phyloP scores from a whole-genome alignment of 2,888 invertebrate species.

The Pollenia griseotomentosa region DNA sequence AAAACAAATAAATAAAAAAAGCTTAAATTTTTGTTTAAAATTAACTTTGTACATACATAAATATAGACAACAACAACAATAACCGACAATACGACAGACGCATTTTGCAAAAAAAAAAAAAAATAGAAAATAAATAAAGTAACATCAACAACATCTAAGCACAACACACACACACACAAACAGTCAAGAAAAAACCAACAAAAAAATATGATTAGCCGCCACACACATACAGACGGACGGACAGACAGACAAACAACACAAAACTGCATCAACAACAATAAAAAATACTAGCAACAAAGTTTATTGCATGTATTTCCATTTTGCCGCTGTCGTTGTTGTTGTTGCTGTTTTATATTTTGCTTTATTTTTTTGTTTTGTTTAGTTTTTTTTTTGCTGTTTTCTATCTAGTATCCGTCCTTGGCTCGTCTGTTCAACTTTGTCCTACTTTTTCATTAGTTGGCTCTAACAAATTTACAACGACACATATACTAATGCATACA shows the following conservation, averaged over 20 bases:
- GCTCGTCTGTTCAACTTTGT: conserved; percentile 85
- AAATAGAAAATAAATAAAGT: conserved; percentile 50
- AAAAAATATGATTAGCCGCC: conserved; percentile 68
- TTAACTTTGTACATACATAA: conserved; percentile 51
- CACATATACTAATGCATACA: conserved; percentile 52
- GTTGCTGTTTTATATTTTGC: conserved; percentile 55
- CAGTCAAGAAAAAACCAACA: conserved; percentile 24
- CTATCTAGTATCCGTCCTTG: conserved; percentile 85
- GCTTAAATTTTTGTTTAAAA: conserved; percentile 46
- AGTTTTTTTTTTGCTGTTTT: conserved; percentile 76
- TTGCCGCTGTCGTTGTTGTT: conserved; percentile 55
- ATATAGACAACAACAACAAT: conserved; percentile 43
- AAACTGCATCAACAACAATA: conserved; percentile 47
- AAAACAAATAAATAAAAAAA: conserved; percentile 30
- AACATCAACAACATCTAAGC: conserved; percentile 59
- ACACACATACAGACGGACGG: conserved; percentile 46
- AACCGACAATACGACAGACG: conserved; percentile 58
- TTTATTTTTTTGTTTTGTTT: conserved; percentile 60
- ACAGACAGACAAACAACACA: conserved; percentile 40
- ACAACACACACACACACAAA: conserved; percentile 60
- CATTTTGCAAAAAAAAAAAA: conserved; percentile 59
- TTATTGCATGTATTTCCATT: conserved; percentile 62
- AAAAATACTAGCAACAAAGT: conserved; percentile 73
- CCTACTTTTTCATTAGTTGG: conserved; percentile 83
- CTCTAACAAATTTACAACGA: conserved; percentile 77